Evolutionary conservation across 1,140 invertebrate species (phyloP), one percentile per base, ranked within the genome.

Genomic region (Holcopasites calliopsidis): DNA sequence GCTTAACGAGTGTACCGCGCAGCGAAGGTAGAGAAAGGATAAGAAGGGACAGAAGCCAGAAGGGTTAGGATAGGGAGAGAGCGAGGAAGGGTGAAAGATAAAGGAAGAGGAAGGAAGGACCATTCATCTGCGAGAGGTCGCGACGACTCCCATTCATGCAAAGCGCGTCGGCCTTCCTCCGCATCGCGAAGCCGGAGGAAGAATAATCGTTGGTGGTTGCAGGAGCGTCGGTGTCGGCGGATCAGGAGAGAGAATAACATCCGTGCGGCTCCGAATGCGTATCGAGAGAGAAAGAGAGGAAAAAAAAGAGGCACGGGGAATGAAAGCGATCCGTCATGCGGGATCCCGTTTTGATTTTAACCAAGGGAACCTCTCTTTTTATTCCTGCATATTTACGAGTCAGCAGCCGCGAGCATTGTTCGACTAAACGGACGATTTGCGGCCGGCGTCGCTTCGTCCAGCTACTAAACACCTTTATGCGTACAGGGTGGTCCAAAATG

Each of bases 311-410:
- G 50, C 72, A 65, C 69, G 49, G 71, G 54, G 79, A 81, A 71
- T 50, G 73, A 81, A 82, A 84, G 74, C 82, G 69, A 85, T 84
- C 77, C 60, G 76, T 84, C 79, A 79, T 70, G 64, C 58, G 61
- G 70, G n/a, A 64, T 75, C 57, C 70, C 61, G 72, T 52, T 72
- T 52, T 7, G 28, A 72, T 72, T 23, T 62, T 21, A 13, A 38
- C 33, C 18, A 40, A 23, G 21, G 57, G 13, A 16, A 50, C 28
- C n/a, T n/a, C n/a, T n/a, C n/a, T 28, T 61, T 35, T 49, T 49
- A 16, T 26, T 23, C 16, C 16, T 7, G 16, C 42, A 28, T 44
- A 3, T 49, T 38, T 49, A 47, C 52, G 7, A 44, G n/a, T 35
- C 21, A 28, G 2, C 8, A 4, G 23, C 1, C 16, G 11, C 55